phyloP scores from a whole-genome alignment of 2,113 vertebrate species.

The Hippocampus barbouri region DNA sequence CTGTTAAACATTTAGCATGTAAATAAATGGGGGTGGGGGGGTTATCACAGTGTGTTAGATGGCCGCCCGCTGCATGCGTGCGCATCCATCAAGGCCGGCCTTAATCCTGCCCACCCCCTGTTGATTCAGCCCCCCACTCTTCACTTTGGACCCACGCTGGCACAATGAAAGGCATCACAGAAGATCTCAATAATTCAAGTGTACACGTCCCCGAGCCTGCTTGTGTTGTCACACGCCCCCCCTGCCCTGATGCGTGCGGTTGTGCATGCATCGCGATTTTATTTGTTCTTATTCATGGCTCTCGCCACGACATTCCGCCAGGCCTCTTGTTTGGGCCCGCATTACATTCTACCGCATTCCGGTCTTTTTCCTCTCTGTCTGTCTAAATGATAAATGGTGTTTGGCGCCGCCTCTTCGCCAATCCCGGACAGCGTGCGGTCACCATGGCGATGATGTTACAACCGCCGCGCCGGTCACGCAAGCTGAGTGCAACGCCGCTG shows the following conservation, averaged over 20 bases:
- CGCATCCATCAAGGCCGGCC: slow-evolving; percentile 23
- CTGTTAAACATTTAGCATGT: slow-evolving; percentile 64
- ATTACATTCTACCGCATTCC: not conserved
- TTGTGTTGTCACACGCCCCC: slow-evolving; percentile 40
- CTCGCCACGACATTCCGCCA: slow-evolving; percentile 18
- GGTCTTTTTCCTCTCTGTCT: not conserved
- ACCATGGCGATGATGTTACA: not conserved
- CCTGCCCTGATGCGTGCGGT: not conserved
- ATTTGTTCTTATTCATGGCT: slow-evolving; percentile 35
- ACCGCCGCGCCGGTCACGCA: not conserved
- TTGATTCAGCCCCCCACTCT: slow-evolving; percentile 20
- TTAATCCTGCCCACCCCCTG: slow-evolving; percentile 32
- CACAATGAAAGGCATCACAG: slow-evolving; percentile 49
- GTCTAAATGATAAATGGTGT: slow-evolving; percentile 3
- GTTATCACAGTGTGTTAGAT: slow-evolving; percentile 20
- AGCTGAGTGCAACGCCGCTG: not conserved
- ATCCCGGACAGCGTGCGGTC: not conserved
- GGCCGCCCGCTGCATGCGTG: slow-evolving; percentile 32
- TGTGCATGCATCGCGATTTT: slow-evolving; percentile 9
- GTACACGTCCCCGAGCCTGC: slow-evolving; percentile 41
- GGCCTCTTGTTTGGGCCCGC: slow-evolving; percentile 23
- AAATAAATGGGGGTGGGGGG: slow-evolving; percentile 18
- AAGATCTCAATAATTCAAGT: slow-evolving; percentile 64
- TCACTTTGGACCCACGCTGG: slow-evolving; percentile 50
- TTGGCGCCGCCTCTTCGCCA: not conserved